phyloP scores from a whole-genome alignment of 2,888 invertebrate genomes.

The Cheilosia vulpina region DNA sequence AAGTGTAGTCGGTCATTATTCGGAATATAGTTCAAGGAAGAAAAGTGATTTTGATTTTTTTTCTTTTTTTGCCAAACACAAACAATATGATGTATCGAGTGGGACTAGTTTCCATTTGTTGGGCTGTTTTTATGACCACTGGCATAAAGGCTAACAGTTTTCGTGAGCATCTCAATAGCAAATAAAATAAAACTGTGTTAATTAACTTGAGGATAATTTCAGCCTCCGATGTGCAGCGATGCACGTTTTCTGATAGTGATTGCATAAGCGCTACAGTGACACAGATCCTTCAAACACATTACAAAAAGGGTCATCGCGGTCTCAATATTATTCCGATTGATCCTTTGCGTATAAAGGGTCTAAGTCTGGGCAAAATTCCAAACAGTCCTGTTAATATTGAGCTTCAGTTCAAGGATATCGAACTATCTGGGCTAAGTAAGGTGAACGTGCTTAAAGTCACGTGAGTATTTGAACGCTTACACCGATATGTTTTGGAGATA shows the following conservation, averaged over 20 bases:
- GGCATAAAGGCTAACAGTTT: slow-evolving; percentile 8
- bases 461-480: slow-evolving; percentile 75
- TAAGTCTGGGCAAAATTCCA: slow-evolving; percentile 78
- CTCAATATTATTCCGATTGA: slow-evolving; percentile 79
- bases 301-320: slow-evolving; percentile 77
- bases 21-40: background rate
- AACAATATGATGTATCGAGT: slow-evolving; percentile 48
- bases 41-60: background rate
- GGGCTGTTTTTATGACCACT: background rate
- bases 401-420: slow-evolving; percentile 79
- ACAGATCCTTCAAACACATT: slow-evolving; percentile 15
- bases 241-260: slow-evolving; percentile 19
- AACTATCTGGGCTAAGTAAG: slow-evolving; percentile 78
- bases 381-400: slow-evolving; percentile 81
- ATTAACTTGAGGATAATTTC: background rate
- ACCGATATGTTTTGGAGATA: background rate
- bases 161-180: slow-evolving; percentile 23
- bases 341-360: slow-evolving; percentile 79
- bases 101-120: slow-evolving; percentile 15
- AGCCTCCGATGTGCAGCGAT: slow-evolving; percentile 50
- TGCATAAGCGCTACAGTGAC: slow-evolving; percentile 19
- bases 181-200: background rate
- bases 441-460: slow-evolving; percentile 70
- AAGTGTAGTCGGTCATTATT: slow-evolving; percentile 1
- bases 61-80: background rate